phyloP scores from a whole-genome alignment of 2,113 vertebrate species.

The Todiramphus chloris region DNA sequence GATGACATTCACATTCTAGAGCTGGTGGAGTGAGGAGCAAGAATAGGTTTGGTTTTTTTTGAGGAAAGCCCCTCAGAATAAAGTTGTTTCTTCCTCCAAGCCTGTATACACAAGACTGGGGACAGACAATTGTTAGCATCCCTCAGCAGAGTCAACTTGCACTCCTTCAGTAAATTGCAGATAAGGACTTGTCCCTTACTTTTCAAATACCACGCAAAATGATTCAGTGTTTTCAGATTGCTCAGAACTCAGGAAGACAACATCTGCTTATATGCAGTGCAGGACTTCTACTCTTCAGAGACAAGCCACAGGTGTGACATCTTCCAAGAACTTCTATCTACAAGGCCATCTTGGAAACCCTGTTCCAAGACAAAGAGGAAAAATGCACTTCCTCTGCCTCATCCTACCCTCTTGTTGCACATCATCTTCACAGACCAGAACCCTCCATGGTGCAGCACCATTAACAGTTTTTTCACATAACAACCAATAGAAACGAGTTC shows the following conservation, averaged over 20 bases:
- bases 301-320: background rate
- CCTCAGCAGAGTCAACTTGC: background rate
- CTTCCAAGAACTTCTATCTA: background rate
- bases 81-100: background rate
- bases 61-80: background rate
- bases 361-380: background rate
- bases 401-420: background rate
- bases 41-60: background rate
- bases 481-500: background rate
- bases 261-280: background rate
- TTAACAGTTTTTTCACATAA: background rate
- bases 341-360: background rate
- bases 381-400: background rate
- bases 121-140: background rate
- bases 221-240: background rate
- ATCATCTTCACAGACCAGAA: background rate
- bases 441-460: background rate
- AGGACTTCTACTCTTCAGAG: background rate
- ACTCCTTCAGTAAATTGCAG: background rate
- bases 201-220: background rate
- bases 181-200: background rate
- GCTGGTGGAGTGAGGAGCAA: background rate
- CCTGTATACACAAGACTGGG: rapidly evolving
- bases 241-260: background rate
- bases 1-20: background rate